Evolutionary conservation across 2,113 vertebrate genomes (phyloP).

Genomic region (Varanus komodoensis): DNA sequence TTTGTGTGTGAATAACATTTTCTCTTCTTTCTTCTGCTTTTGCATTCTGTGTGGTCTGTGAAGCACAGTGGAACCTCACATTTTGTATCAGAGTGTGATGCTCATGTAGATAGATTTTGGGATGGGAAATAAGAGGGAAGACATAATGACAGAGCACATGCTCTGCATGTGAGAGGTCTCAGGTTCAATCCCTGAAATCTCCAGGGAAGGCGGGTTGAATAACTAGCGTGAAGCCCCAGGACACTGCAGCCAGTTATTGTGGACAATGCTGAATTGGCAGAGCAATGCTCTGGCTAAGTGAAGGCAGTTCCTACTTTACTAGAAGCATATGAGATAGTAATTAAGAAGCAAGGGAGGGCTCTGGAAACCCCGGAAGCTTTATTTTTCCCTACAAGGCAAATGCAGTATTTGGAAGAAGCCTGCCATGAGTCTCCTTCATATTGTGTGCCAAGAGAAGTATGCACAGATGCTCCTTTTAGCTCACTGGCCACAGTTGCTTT

Average conservation of each 20-base stretch:
- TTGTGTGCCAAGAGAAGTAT: conserved; percentile 14
- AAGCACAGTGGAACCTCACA: background rate
- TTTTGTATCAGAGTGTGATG: background rate
- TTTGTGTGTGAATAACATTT: background rate
- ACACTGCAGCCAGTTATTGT: too few relatives aligned
- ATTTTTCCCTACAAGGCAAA: conserved; percentile 9
- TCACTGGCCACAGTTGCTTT: background rate
- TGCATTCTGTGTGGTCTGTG: background rate
- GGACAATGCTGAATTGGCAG: background rate
- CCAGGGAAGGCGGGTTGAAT: background rate
- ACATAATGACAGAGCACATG: background rate
- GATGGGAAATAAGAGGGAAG: background rate
- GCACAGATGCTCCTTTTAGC: conserved; percentile 18
- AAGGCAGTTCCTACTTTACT: background rate
- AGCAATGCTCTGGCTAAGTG: background rate
- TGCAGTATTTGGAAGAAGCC: background rate
- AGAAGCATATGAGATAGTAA: background rate
- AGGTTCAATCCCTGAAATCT: background rate
- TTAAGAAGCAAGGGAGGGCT: background rate
- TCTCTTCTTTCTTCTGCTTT: background rate
- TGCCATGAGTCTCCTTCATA: background rate
- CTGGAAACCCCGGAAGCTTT: background rate
- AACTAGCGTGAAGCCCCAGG: background rate
- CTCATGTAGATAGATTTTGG: background rate
- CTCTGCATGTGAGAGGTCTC: background rate